Conservation (phyloP, 2,113 vertebrate species). For the Dolichotis patagonum region DNA sequence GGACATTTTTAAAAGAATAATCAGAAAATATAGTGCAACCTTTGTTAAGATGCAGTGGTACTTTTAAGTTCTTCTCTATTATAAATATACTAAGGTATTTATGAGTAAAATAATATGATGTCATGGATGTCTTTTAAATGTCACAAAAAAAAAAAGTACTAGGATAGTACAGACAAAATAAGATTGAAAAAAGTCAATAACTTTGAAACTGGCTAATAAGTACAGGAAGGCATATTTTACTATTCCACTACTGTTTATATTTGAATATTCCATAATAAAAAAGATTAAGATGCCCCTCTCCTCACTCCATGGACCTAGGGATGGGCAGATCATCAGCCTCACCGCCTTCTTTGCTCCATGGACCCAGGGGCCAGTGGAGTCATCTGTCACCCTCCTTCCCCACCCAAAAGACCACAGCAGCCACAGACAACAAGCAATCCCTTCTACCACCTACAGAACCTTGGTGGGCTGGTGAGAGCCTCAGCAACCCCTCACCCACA, state of each 20-base stretch:
- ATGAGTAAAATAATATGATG: background rate
- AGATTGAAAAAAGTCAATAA: background rate
- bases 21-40: background rate
- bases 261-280: constrained; percentile 1
- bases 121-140: constrained; percentile 1
- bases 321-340: too few relatives aligned
- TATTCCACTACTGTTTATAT: background rate
- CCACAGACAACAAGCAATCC: too few relatives aligned
- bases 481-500: too few relatives aligned
- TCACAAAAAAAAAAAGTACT: constrained; percentile 36
- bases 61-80: constrained; percentile 31
- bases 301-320: too few relatives aligned
- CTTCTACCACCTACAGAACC: too few relatives aligned
- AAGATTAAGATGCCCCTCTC: background rate
- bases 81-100: constrained; percentile 14
- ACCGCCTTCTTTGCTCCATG: too few relatives aligned
- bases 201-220: background rate
- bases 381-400: too few relatives aligned
- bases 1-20: background rate
- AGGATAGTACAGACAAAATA: background rate
- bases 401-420: too few relatives aligned
- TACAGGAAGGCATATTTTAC: background rate
- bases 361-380: too few relatives aligned
- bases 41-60: background rate
- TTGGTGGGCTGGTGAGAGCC: too few relatives aligned